Evolutionary conservation across 2,797 vertebrate genomes (phyloP), one percentile per base, ranked within the genome.

Genomic region (Salarias fasciatus): DNA sequence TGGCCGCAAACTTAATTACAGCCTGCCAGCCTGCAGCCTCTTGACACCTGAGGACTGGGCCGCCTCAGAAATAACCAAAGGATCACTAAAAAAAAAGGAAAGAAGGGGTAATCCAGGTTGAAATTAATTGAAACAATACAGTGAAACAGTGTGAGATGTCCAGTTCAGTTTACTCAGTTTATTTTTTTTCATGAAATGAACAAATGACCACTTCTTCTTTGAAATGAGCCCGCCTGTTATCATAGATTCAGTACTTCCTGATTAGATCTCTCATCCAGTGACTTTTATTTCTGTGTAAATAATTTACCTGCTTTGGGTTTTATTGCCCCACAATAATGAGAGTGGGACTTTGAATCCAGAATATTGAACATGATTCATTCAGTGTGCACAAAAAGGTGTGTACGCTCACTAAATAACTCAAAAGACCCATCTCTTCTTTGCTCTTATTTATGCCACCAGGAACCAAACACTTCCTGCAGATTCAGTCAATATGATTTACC

Each of bases 341-440:
- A 71, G 6, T 5, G 57, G 85, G 87, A 90, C 89, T 86, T 87
- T 88, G 79, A 66, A 69, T 69, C 51, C 46, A 56, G 40, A 13
- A 24, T 44, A 42, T 45, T 18, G 52, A 74, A 60, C 0, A 0
- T 33, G n/a, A 35, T 35, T 35, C 33, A 35, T 6, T 9, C 1
- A 9, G 35, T 1, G 33, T n/a, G n/a, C n/a, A n/a, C n/a, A n/a
- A n/a, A n/a, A n/a, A n/a, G n/a, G n/a, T n/a, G n/a, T n/a, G n/a
- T n/a, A n/a, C n/a, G n/a, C n/a, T n/a, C n/a, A n/a, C n/a, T n/a
- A 9, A 6, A 9, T 5, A 2, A 9, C 9, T 35, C 33, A 9
- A 35, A 35, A 9, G 1, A 3, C 33, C 33, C 6, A 6, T 6
- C 33, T 1, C 6, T 35, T 9, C 6, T 24, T 24, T 24, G 18